Base-by-base conservation (phyloP, 1,140 invertebrate genomes). In the Panagrolaimus sp. region DNA sequence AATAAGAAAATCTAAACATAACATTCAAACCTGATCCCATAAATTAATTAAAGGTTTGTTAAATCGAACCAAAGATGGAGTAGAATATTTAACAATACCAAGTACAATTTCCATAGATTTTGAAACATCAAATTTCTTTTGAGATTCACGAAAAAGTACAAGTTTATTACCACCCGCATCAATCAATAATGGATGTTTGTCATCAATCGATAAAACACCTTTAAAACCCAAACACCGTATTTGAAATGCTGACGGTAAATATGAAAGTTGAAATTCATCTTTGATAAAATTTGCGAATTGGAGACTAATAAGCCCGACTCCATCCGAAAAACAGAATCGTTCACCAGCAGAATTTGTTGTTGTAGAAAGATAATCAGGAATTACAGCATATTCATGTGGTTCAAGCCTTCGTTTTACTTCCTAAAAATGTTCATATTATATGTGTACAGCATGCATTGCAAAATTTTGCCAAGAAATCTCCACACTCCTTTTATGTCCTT, bases 211-310 rank as follows among this genome's bases (percentile, higher is more conserved):
- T 9, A 57, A 20, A 27, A 57, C 51, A 0, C 51, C 51, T 57
- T 57, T 57, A 16, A 25, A 57, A 27, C 51, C 51, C 9, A 27
- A 9, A 57, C 27, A 57, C 0, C 51, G 51, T 5, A 57, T 67
- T 67, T 74, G 74, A 14, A 65, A 72, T 20, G 66, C 75, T 9
- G 48, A 67, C 4, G 73, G 73, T 13, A 66, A 48, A 5, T 20
- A 64, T 9, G n/a, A 46, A n/a, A 75, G 27, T 1, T 63, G 25
- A 31, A 75, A 27, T n/a, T 57, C 51, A 8, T 9, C 20, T 16
- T 57, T 20, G n/a, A 57, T 20, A 5, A 16, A 11, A 11, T 57
- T 57, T n/a, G 51, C 51, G 0, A 27, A 25, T 13, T 20, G 20
- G 9, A 57, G 51, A 11, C 25, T 38, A 20, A 57, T 57, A 11